These are phyloP conservation scores for Cephus spinipes DNA, from an alignment of 2,888 invertebrate species.

Conservation along the genomic window DNA sequence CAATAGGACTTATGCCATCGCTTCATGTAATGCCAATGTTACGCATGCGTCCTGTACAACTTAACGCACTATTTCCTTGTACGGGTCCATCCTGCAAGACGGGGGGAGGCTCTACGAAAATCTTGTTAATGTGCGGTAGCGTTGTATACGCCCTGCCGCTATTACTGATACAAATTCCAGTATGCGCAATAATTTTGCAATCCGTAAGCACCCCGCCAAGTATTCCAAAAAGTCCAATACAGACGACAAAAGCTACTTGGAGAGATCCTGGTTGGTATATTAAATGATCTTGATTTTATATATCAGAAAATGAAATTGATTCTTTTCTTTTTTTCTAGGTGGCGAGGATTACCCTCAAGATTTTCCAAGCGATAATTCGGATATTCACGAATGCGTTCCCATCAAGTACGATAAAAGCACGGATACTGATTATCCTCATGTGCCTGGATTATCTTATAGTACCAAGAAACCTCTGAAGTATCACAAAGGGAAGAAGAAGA, in stretches of 20 bases:
- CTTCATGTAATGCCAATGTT: neutral
- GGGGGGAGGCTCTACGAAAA: neutral
- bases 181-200: neutral
- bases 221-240: fast-evolving
- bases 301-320: neutral
- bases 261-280: neutral
- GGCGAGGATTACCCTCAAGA: conserved; percentile 37
- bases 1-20: neutral
- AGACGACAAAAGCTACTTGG: neutral
- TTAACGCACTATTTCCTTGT: neutral
- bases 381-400: conserved; percentile 36
- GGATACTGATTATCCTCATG: conserved; percentile 32
- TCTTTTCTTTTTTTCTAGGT: neutral
- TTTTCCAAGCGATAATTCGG: conserved; percentile 35
- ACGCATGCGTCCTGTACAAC: neutral
- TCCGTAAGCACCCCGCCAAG: neutral
- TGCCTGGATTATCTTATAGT: conserved; percentile 28
- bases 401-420: conserved; percentile 33
- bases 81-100: neutral
- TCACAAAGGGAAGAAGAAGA: conserved; percentile 23
- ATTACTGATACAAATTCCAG: neutral
- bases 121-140: neutral
- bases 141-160: neutral
- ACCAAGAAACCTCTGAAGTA: conserved; percentile 14
- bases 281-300: neutral